phyloP scores from a whole-genome alignment of 2,113 vertebrate species.

The Campylomormyrus numenius region DNA sequence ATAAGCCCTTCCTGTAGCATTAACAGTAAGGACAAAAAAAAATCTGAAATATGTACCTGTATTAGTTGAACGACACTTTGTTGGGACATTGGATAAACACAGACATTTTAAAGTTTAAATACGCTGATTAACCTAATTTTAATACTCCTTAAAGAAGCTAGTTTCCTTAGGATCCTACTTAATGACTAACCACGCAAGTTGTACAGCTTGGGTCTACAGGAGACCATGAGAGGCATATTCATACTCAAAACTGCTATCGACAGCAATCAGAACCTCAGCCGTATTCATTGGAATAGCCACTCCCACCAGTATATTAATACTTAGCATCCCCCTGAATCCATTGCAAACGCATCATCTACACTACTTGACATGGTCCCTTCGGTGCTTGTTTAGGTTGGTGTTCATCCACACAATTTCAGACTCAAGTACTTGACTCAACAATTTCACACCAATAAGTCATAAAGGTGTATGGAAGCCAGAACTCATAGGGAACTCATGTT shows the following conservation, averaged over 20 bases:
- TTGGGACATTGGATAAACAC: constrained; percentile 6
- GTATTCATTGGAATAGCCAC: not conserved
- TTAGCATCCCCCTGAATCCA: not conserved
- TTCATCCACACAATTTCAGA: not conserved
- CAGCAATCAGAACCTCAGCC: not conserved
- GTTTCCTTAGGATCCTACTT: not conserved
- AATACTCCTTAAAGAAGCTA: not conserved
- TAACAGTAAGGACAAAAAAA: not conserved
- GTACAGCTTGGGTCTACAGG: not conserved
- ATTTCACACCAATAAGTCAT: not conserved
- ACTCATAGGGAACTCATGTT: not conserved
- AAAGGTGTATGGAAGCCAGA: not conserved
- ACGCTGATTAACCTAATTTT: not conserved
- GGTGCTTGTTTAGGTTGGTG: not conserved
- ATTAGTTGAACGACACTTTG: not conserved
- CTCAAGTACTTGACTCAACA: constrained; percentile 1
- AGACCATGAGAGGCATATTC: not conserved
- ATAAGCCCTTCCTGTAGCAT: not conserved
- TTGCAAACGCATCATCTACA: not conserved
- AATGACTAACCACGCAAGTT: not conserved
- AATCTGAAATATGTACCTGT: not conserved
- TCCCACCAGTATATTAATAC: not conserved
- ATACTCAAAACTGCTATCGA: not conserved
- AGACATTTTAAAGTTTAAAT: not conserved
- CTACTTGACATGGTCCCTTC: not conserved